Percentiles rank a stretch among this genome's conserved stretches.
Conservation (phyloP, 2,888 invertebrate genomes). For the Eupithecia inturbata region DNA sequence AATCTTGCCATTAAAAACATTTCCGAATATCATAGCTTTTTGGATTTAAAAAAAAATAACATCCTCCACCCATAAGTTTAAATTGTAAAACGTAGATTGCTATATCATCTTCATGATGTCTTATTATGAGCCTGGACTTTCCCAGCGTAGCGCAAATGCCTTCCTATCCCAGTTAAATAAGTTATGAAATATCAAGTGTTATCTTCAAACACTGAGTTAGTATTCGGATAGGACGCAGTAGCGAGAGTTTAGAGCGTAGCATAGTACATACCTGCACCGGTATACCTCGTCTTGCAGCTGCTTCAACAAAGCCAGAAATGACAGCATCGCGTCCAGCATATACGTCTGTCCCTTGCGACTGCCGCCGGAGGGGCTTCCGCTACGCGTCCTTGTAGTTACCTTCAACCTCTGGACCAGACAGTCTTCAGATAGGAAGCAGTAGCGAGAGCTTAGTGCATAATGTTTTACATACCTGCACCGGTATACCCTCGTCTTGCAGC, state of each 20-base stretch:
- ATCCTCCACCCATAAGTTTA: too few species aligned
- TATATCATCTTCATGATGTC: neutral
- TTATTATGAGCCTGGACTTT: neutral
- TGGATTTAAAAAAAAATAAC: neutral
- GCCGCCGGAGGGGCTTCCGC: conserved; percentile 64
- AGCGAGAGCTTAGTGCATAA: conserved; percentile 43
- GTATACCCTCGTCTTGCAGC: conserved; percentile 59
- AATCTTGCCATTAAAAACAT: neutral
- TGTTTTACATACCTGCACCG: conserved; percentile 63
- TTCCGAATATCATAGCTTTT: neutral
- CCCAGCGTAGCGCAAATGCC: neutral
- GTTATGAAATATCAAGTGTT: neutral
- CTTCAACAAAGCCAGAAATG: conserved; percentile 62
- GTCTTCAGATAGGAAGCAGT: conserved; percentile 64
- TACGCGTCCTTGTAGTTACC: conserved; percentile 55
- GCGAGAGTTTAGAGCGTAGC: neutral
- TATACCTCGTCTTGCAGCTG: conserved; percentile 59
- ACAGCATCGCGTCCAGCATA: conserved; percentile 64
- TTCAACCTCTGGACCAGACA: conserved; percentile 59
- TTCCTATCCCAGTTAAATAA: neutral
- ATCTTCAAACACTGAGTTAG: neutral
- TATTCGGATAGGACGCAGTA: neutral
- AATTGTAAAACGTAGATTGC: neutral
- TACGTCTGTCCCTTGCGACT: conserved; percentile 74
- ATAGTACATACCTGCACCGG: conserved; percentile 67